Evolutionary conservation across 2,888 invertebrate species (phyloP).

Genomic region (Baronia brevicornis): DNA sequence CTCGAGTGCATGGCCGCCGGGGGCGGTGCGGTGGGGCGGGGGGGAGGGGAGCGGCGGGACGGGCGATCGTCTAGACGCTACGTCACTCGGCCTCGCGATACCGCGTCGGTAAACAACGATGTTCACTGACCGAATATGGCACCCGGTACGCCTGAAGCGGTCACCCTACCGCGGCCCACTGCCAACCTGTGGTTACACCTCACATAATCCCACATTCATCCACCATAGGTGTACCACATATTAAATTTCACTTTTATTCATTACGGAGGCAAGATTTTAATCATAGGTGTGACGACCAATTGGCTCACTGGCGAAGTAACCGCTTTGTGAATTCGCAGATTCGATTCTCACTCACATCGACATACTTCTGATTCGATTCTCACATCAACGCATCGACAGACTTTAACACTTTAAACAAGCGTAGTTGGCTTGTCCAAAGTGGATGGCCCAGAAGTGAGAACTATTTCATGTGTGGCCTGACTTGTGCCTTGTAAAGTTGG

Average conservation of each 20-base stretch:
- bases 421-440: no score
- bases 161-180: slow-evolving; percentile 41
- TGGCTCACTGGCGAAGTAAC: no score
- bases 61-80: slow-evolving; percentile 70
- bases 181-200: slow-evolving; percentile 29
- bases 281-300: no score
- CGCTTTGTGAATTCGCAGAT: no score
- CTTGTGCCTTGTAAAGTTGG: no score
- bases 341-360: no score
- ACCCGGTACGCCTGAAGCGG: slow-evolving; percentile 50
- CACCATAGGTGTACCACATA: slow-evolving; percentile 11
- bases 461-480: no score
- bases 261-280: neutral
- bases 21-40: slow-evolving; percentile 16
- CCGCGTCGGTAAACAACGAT: slow-evolving; percentile 75
- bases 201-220: slow-evolving; percentile 18
- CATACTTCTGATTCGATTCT: no score
- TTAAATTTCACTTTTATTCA: neutral
- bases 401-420: no score
- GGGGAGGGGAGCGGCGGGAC: slow-evolving; percentile 34
- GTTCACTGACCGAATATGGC: slow-evolving; percentile 75
- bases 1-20: slow-evolving; percentile 58
- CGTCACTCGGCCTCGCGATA: slow-evolving; percentile 78
- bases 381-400: no score
- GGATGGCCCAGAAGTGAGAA: no score